Conservation (phyloP, 2,888 invertebrate species). For the Mythimna albipuncta region DNA sequence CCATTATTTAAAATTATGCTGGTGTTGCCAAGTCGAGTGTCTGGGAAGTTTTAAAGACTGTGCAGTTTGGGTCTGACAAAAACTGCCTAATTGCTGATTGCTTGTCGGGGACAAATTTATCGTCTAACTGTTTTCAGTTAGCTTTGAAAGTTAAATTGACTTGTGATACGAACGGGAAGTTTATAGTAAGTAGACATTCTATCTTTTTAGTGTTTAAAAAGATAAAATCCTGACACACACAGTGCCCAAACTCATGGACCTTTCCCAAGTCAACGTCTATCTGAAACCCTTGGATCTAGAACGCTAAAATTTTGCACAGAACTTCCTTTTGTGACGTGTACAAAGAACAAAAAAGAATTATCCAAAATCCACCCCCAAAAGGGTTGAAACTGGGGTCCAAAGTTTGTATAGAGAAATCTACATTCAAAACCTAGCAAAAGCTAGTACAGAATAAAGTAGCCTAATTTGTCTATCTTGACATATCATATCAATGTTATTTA, state of each 20-base stretch:
- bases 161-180: not conserved
- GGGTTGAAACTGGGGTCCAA: no score
- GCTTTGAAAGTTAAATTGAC: not conserved
- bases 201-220: no score
- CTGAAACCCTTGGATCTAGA: no score
- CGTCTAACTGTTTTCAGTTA: not conserved
- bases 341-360: no score
- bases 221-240: no score
- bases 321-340: no score
- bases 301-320: no score
- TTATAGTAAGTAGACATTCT: not conserved
- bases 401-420: no score
- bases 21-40: slow-evolving; percentile 44
- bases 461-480: slow-evolving; percentile 3
- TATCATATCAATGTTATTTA: not conserved
- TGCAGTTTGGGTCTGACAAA: slow-evolving; percentile 14
- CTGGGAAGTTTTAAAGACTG: slow-evolving; percentile 42
- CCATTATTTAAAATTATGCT: slow-evolving; percentile 42
- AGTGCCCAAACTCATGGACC: no score
- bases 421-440: no score
- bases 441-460: not conserved
- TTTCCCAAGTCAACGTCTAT: no score
- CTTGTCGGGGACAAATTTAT: not conserved
- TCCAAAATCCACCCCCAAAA: no score
- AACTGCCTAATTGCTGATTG: slow-evolving; percentile 32